A percentile compares a stretch with the other conserved stretches of the same genome.
phyloP scores from a whole-genome alignment of 2,113 vertebrate species.

The Catharus fuscescens region DNA sequence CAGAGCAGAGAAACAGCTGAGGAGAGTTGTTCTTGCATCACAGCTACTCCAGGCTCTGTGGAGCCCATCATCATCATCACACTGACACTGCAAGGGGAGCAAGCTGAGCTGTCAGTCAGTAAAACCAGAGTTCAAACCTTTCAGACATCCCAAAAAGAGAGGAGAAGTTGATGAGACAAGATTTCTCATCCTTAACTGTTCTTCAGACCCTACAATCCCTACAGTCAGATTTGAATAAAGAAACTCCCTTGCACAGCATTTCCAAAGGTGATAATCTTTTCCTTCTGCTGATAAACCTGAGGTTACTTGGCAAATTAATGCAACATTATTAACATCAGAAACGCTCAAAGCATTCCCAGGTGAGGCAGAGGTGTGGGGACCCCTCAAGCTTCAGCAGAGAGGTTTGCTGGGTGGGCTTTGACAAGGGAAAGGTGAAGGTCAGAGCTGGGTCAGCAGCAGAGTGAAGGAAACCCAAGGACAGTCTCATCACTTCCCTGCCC shows the following conservation, averaged over 20 bases:
- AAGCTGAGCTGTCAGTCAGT: neutral
- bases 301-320: neutral
- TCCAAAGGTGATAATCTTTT: neutral
- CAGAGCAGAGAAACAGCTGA: neutral
- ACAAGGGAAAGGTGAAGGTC: neutral
- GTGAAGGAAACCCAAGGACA: fast-evolving
- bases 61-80: neutral
- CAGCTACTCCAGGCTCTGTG: neutral
- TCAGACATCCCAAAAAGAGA: neutral
- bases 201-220: neutral
- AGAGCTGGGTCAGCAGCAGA: neutral
- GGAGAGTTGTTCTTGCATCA: neutral
- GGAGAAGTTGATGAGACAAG: neutral
- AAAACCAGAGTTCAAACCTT: neutral
- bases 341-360: neutral
- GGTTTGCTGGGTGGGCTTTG: neutral
- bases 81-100: neutral
- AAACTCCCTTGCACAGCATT: neutral
- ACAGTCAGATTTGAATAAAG: neutral
- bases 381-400: neutral
- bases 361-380: neutral
- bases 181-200: neutral
- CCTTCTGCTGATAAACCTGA: neutral
- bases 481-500: neutral
- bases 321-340: neutral